Evolutionary conservation across 2,888 invertebrate species (phyloP).

Genomic region (Ormia ochracea): DNA sequence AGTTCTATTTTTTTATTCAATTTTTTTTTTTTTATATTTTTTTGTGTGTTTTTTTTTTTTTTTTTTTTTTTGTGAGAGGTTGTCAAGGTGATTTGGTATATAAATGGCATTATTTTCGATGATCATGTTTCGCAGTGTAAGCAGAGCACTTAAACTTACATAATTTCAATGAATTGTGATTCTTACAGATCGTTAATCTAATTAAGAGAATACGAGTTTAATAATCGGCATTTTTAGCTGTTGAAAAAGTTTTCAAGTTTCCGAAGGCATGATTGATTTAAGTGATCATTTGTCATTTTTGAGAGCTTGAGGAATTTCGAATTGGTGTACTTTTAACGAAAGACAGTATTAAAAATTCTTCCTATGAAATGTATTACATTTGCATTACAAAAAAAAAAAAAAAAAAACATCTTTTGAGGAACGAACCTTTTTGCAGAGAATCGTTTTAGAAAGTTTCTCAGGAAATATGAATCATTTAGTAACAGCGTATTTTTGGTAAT

Average conservation of each 20-base stretch:
- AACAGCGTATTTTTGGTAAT: no score
- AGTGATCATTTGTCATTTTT: not conserved
- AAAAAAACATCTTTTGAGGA: no score
- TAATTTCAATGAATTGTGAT: not conserved
- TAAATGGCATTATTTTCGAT: not conserved
- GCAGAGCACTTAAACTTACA: constrained; percentile 16
- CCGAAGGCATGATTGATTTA: not conserved
- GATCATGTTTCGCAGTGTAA: not conserved
- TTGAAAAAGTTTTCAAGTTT: not conserved
- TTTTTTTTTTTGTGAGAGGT: no score
- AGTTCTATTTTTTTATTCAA: not conserved
- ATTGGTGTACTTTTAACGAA: no score
- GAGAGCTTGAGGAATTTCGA: not conserved
- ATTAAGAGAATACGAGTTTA: not conserved
- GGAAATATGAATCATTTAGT: no score
- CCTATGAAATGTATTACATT: no score
- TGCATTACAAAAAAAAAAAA: no score
- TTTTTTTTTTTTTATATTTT: no score
- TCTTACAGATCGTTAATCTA: constrained; percentile 2
- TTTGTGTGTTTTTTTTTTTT: no score
- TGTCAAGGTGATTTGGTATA: constrained; percentile 21
- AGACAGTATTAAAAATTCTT: no score
- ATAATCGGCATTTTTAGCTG: not conserved
- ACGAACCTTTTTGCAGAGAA: no score
- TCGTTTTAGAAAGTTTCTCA: no score